These are phyloP conservation scores for Leucopsar rothschildi DNA, from an alignment of 2,113 vertebrate species.

Conservation along the genomic window DNA sequence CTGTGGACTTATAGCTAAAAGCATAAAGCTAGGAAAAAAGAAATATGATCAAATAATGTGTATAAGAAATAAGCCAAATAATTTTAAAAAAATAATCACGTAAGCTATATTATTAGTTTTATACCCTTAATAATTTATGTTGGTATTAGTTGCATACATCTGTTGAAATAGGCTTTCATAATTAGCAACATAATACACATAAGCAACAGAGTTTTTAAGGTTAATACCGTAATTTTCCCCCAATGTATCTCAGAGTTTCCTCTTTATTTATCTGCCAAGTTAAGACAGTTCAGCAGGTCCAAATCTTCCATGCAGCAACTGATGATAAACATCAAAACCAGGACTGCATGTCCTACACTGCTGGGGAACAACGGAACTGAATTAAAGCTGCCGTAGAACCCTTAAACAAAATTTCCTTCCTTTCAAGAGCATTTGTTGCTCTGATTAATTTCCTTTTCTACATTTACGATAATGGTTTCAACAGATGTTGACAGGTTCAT, in stretches of 20 bases:
- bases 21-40: not conserved
- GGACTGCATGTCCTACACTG: constrained; percentile 14
- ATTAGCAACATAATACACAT: not conserved
- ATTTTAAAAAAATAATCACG: not conserved
- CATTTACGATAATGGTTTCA: not conserved
- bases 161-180: not conserved
- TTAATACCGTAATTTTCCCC: not conserved
- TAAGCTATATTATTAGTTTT: not conserved
- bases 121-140: not conserved
- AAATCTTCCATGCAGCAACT: not conserved
- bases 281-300: not conserved
- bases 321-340: constrained; percentile 28
- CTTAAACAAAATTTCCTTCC: constrained; percentile 53
- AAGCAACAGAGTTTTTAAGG: not conserved
- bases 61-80: not conserved
- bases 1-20: not conserved
- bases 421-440: not conserved
- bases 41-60: not conserved
- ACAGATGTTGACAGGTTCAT: constrained; percentile 19
- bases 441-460: constrained; percentile 56
- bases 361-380: constrained; percentile 38
- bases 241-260: not conserved
- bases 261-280: constrained; percentile 11
- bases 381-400: constrained; percentile 3
- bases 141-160: not conserved